Evolutionary conservation across 2,113 vertebrate species (phyloP).

Genomic region (Gadus chalcogrammus): DNA sequence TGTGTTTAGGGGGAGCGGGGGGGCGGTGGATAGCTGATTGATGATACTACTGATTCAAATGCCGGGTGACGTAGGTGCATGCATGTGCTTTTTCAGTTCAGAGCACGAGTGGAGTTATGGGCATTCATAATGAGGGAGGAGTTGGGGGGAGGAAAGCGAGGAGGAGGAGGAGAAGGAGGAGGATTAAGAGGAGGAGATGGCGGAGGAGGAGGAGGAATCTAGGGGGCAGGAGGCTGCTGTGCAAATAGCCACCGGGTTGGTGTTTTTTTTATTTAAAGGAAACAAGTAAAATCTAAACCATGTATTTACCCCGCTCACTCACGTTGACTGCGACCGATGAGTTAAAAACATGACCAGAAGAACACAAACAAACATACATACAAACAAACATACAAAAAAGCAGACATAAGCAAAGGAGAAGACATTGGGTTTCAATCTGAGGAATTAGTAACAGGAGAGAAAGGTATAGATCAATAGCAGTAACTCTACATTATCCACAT

Average conservation of each 20-base stretch:
- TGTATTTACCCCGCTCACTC: slow-evolving; percentile 97
- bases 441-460: slow-evolving; percentile 63
- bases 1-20: slow-evolving; percentile 38
- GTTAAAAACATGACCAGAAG: slow-evolving; percentile 74
- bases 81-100: slow-evolving; percentile 57
- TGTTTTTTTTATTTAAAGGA: slow-evolving; percentile 54
- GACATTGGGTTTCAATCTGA: slow-evolving; percentile 77
- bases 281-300: slow-evolving; percentile 77
- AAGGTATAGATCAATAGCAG: slow-evolving; percentile 43
- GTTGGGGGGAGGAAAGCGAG: no score
- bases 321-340: slow-evolving; percentile 94
- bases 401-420: slow-evolving; percentile 86
- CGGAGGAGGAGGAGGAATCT: no score
- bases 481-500: slow-evolving; percentile 52
- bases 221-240: slow-evolving; percentile 23
- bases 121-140: not conserved
- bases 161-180: no score
- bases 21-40: not conserved
- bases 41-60: slow-evolving; percentile 14
- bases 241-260: slow-evolving; percentile 60
- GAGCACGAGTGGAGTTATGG: slow-evolving; percentile 19
- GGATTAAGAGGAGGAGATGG: no score
- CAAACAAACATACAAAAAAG: slow-evolving; percentile 68
- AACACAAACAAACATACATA: slow-evolving; percentile 72
- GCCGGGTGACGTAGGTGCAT: slow-evolving; percentile 54